Conservation (phyloP, 2,113 vertebrate species). For the Trematocara variabile region DNA sequence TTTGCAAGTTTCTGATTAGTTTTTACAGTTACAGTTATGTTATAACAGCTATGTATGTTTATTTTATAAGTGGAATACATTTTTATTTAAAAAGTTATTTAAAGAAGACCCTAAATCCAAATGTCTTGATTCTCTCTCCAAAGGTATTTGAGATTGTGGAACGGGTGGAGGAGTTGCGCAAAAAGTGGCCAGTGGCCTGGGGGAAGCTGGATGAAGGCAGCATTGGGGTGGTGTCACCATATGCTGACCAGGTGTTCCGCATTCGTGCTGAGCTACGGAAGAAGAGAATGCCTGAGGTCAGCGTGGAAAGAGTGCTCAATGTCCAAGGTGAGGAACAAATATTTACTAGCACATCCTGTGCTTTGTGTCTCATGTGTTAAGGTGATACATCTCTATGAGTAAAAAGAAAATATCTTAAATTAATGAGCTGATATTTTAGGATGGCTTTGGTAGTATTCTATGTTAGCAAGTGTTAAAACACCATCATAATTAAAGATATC, state of each 20-base stretch:
- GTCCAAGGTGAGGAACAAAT: slow-evolving; percentile 87
- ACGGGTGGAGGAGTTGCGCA: slow-evolving; percentile 92
- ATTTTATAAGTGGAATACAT: background rate
- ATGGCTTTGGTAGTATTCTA: background rate
- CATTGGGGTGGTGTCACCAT: slow-evolving; percentile 96
- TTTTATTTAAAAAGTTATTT: background rate
- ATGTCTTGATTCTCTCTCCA: background rate
- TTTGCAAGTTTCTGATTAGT: background rate
- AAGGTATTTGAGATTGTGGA: slow-evolving; percentile 99
- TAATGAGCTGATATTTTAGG: background rate
- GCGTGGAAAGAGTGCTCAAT: slow-evolving; percentile 95
- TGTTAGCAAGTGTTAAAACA: background rate
- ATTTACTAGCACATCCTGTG: background rate
- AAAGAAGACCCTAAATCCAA: background rate
- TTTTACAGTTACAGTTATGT: background rate
- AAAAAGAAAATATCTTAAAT: background rate
- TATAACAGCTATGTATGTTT: background rate
- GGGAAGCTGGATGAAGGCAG: slow-evolving; percentile 96
- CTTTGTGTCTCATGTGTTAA: background rate
- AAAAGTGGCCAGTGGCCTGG: slow-evolving; percentile 98
- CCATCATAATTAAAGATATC: background rate
- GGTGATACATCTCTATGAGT: background rate
- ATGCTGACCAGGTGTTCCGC: slow-evolving; percentile 95
- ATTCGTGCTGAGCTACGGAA: slow-evolving; percentile 96
- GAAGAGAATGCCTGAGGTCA: slow-evolving; percentile 96